Evolutionary conservation across 2,888 invertebrate species (phyloP).

Genomic region (Acleris emargana): DNA sequence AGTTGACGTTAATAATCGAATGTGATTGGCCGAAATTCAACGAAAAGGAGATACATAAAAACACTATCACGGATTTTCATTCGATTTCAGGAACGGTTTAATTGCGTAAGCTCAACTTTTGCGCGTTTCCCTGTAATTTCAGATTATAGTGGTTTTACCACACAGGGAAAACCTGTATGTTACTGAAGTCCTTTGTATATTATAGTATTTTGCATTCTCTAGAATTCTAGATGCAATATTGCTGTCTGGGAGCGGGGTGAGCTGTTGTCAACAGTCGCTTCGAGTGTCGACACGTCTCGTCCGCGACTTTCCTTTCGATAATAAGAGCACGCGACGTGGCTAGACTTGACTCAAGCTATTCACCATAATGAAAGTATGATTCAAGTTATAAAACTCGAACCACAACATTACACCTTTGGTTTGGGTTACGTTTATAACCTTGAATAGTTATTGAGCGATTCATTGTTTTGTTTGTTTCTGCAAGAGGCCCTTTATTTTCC

Average conservation of each 20-base stretch:
- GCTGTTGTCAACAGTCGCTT: constrained; percentile 49
- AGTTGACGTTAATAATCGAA: constrained; percentile 9
- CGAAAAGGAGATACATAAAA: background rate
- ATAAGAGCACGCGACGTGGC: constrained; percentile 56
- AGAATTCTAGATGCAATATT: constrained; percentile 10
- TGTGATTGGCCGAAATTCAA: background rate
- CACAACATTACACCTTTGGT: background rate
- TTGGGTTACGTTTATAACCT: background rate
- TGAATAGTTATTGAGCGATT: background rate
- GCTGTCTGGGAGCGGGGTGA: constrained; percentile 31
- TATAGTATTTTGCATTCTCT: constrained; percentile 1
- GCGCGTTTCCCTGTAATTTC: constrained; percentile 28
- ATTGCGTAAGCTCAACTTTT: constrained; percentile 15
- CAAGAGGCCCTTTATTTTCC: constrained; percentile 7
- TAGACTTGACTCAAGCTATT: constrained; percentile 35
- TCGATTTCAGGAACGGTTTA: constrained; percentile 6
- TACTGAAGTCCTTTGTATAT: no score
- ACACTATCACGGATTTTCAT: background rate
- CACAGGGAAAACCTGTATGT: constrained; percentile 16
- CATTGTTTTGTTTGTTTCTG: constrained; percentile 3
- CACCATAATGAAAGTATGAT: constrained; percentile 3
- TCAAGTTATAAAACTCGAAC: background rate
- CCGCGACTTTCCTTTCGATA: constrained; percentile 61
- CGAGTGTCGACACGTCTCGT: constrained; percentile 57
- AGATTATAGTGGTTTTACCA: constrained; percentile 15